These are phyloP conservation scores for Capricornis sumatraensis DNA, from an alignment of 2,113 vertebrate species.

Conservation along the genomic window DNA sequence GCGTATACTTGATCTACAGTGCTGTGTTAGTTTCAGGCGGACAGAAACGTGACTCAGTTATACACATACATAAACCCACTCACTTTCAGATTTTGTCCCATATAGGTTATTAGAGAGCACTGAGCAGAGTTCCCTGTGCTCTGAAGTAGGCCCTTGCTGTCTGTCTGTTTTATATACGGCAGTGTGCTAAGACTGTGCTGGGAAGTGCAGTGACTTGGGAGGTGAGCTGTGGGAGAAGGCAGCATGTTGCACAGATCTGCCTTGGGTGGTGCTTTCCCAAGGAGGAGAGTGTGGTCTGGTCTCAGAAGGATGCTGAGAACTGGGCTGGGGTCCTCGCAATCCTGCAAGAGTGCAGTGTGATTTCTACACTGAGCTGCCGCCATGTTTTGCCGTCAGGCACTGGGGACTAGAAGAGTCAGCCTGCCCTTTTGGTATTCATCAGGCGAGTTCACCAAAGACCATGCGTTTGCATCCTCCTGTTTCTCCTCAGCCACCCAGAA, in stretches of 20 bases:
- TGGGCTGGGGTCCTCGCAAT: neutral
- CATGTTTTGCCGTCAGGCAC: neutral
- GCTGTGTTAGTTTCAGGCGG: neutral
- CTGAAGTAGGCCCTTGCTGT: neutral
- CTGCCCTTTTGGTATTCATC: neutral
- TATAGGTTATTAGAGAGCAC: neutral
- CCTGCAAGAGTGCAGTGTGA: neutral
- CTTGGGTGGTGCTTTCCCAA: conserved; percentile 45
- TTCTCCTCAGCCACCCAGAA: neutral
- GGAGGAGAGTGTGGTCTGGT: conserved; percentile 16
- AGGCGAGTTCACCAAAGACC: neutral
- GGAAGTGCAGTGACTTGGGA: neutral
- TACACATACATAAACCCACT: too few species aligned
- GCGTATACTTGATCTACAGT: neutral
- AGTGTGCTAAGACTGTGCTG: neutral
- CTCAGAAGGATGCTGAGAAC: conserved; percentile 41
- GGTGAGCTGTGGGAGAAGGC: neutral
- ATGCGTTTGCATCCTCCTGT: neutral
- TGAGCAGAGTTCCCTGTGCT: neutral
- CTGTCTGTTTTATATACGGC: neutral
- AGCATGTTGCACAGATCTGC: neutral
- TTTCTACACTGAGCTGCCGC: neutral
- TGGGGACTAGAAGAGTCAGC: neutral
- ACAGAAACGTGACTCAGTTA: neutral
- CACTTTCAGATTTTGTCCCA: neutral